A percentile compares a stretch with the other conserved stretches of the same genome.
Evolutionary conservation across 2,113 vertebrate genomes (phyloP).

Genomic region (Chloroceryle aenea): DNA sequence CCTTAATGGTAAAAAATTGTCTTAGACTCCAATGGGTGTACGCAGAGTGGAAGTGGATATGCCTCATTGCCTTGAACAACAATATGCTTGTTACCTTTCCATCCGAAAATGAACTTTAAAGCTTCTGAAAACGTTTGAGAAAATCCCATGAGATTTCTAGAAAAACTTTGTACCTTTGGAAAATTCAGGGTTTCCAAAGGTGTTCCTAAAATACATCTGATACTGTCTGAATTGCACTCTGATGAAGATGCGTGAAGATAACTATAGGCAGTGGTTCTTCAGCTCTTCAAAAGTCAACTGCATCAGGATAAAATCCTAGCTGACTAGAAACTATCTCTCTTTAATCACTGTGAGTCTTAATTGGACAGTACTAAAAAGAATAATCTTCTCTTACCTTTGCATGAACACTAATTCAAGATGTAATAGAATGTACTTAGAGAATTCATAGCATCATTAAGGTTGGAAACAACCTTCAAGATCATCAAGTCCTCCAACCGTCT

Average conservation of each 20-base stretch:
- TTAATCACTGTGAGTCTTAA: neutral
- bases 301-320: neutral
- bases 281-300: neutral
- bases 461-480: too few relatives aligned
- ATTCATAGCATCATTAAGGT: too few relatives aligned
- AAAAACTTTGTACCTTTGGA: neutral
- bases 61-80: too few relatives aligned
- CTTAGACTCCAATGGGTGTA: neutral
- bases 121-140: neutral
- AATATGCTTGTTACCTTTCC: neutral
- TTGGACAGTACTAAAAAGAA: neutral
- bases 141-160: neutral
- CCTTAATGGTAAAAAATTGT: neutral
- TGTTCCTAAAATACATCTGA: neutral
- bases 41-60: too few relatives aligned
- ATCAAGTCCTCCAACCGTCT: too few relatives aligned
- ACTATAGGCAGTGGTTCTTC: neutral
- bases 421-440: neutral
- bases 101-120: neutral
- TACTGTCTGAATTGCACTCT: neutral
- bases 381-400: neutral
- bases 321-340: neutral
- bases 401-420: neutral
- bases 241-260: neutral
- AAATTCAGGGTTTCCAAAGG: neutral